Evolutionary conservation across 2,797 vertebrate species (phyloP).

Genomic region (Hyperoplus lanceolatus): DNA sequence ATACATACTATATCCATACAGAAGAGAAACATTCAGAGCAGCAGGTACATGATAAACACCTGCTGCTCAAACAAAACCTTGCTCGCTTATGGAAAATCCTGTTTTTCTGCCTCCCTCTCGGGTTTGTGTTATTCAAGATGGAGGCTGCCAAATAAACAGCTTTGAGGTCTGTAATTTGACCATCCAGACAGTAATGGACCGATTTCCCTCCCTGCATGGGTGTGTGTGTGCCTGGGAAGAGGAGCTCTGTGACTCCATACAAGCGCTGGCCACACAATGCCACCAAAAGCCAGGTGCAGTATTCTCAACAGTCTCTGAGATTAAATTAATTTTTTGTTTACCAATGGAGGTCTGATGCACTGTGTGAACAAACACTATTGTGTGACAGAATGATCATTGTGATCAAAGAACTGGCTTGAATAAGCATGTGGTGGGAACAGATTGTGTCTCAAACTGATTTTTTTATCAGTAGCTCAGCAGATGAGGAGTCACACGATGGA

Average conservation of each 20-base stretch:
- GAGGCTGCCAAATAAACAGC: conserved; percentile 85
- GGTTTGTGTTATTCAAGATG: conserved; percentile 80
- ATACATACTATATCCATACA: conserved; percentile 7
- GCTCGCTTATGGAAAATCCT: conserved; percentile 59
- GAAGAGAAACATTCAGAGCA: conserved; percentile 7
- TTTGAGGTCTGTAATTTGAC: conserved; percentile 85
- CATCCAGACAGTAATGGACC: conserved; percentile 81
- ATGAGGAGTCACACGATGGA: conserved; percentile 48
- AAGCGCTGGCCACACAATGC: conserved; percentile 83
- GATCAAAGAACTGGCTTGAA: conserved; percentile 6
- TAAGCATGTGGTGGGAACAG: conserved; percentile 19
- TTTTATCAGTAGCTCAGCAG: conserved; percentile 52
- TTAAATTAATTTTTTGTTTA: conserved; percentile 64
- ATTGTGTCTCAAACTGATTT: conserved; percentile 34
- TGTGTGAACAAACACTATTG: conserved; percentile 3
- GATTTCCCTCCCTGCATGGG: conserved; percentile 81
- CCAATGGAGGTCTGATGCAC: conserved; percentile 25
- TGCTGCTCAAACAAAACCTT: conserved; percentile 47
- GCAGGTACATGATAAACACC: conserved; percentile 47
- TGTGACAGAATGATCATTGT: conserved; percentile 2
- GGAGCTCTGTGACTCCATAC: conserved; percentile 80
- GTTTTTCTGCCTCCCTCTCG: conserved; percentile 62
- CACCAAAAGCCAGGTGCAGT: conserved; percentile 56
- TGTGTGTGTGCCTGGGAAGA: conserved; percentile 86
- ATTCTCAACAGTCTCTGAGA: conserved; percentile 54